Evolutionary conservation across 1,140 invertebrate species (phyloP).

Genomic region (Matsumurasca onukii): DNA sequence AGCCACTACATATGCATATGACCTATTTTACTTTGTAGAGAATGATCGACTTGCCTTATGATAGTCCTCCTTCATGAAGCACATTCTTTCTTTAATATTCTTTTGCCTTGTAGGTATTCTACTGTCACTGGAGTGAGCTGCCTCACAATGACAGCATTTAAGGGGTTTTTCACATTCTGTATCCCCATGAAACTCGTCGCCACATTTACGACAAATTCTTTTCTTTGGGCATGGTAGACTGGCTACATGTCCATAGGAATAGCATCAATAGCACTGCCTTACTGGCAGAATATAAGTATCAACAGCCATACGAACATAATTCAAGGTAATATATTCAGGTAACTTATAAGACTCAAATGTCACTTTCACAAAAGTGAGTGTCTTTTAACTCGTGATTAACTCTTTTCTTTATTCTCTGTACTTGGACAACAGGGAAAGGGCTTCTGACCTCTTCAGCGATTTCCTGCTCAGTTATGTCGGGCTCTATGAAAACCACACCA

Average conservation of each 20-base stretch:
- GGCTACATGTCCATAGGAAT: slow-evolving; percentile 10
- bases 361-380: neutral
- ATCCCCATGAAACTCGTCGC: neutral
- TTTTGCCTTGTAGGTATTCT: neutral
- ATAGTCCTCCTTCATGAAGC: neutral
- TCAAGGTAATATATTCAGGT: neutral
- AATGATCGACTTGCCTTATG: neutral
- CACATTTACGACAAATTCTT: neutral
- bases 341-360: slow-evolving; percentile 9
- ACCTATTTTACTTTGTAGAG: neutral
- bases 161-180: neutral
- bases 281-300: neutral
- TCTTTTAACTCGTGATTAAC: neutral
- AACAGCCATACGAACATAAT: neutral
- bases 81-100: neutral
- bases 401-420: slow-evolving; percentile 1
- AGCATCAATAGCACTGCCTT: slow-evolving; percentile 6
- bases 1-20: neutral
- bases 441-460: neutral
- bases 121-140: neutral
- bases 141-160: neutral
- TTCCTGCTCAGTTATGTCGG: neutral
- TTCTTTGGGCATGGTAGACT: neutral
- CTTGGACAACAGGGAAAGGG: neutral
- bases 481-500: slow-evolving; percentile 3